Base-by-base conservation (phyloP, 2,888 invertebrate genomes). In the Meandrusa payeni region DNA sequence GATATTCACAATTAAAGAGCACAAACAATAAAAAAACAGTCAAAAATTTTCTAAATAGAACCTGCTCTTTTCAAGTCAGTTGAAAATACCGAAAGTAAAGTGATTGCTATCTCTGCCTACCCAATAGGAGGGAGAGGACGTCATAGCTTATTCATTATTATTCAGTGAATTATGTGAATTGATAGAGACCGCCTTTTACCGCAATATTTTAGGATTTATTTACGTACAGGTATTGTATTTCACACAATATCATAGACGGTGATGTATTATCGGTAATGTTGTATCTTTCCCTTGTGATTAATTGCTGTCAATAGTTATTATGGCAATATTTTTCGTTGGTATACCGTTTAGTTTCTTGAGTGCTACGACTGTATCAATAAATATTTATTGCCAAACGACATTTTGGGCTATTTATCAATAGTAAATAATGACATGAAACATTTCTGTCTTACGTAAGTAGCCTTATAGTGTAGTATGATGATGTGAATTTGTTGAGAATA, bases 191-290 rank as follows among this genome's bases (percentile, higher is more conserved):
- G n/a, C n/a, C n/a, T n/a, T n/a, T n/a, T n/a, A 11, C 27, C 9
- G n/a, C 11, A 22, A 15, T 19, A 15, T 29, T 24, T 31, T 36
- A 9, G 10, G 42, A 24, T 42, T 19, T 31, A 37, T 32, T 32
- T 3, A 26, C 17, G 15, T 24, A 17, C 12, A 42, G 36, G 37
- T 42, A 42, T 31, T 20, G 11, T 36, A 41, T 22, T 29, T 31
- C 39, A 12, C 31, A 39, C 22, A 2, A 20, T 28, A 38, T 28
- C 11, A 34, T 27, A 23, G 10, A 28, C 28, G 7, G 13, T 36
- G 41, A 36, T 36, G 7, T 32, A 37, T 37, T 20, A 19, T 22
- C 24, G 1, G 28, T 34, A 41, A 42, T 27, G 31, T 23, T 36
- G 20, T 20, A 37, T 26, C 31, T 11, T 13, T 20, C 26, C 2